A percentile compares a stretch with the other conserved stretches of the same genome.
phyloP scores from a whole-genome alignment of 1,140 invertebrate species.

The Brachystomella parvula region DNA sequence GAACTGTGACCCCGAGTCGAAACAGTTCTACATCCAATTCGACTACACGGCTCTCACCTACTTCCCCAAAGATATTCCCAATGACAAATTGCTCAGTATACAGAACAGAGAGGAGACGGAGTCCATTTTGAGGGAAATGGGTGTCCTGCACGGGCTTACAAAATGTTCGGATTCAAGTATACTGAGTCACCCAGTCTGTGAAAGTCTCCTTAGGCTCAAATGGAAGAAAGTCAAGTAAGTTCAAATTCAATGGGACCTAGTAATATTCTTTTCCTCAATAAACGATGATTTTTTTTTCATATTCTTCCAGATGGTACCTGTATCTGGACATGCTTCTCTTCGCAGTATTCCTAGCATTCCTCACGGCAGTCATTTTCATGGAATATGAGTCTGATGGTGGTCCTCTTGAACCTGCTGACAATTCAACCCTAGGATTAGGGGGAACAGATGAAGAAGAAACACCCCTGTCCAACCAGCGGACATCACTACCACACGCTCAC shows the following conservation, averaged over 20 bases:
- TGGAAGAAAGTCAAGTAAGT: constrained; percentile 38
- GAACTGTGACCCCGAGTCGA: constrained; percentile 36
- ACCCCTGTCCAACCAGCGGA: not conserved
- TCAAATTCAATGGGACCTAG: not conserved
- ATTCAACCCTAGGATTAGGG: constrained; percentile 11
- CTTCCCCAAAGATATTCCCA: constrained; percentile 37
- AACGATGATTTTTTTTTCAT: not conserved
- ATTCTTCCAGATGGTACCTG: constrained; percentile 33
- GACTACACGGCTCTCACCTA: constrained; percentile 38
- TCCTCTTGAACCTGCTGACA: constrained; percentile 13
- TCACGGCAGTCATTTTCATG: constrained; percentile 39
- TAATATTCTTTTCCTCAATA: not conserved
- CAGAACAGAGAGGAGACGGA: constrained; percentile 37
- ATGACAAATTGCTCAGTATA: constrained; percentile 37
- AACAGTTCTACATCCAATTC: constrained; percentile 38
- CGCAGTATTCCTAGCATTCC: constrained; percentile 38
- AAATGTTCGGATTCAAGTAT: constrained; percentile 36
- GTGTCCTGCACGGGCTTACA: constrained; percentile 36
- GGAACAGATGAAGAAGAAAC: not conserved
- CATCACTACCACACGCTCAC: constrained; percentile 14
- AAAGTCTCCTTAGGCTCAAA: constrained; percentile 36
- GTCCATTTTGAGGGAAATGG: constrained; percentile 35
- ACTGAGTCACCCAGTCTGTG: constrained; percentile 38
- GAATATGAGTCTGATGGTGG: constrained; percentile 38
- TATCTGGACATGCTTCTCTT: constrained; percentile 39